Percentiles rank a stretch among this genome's conserved stretches.
phyloP scores from a whole-genome alignment of 1,140 invertebrate genomes.

The Brachionus koreanus region DNA sequence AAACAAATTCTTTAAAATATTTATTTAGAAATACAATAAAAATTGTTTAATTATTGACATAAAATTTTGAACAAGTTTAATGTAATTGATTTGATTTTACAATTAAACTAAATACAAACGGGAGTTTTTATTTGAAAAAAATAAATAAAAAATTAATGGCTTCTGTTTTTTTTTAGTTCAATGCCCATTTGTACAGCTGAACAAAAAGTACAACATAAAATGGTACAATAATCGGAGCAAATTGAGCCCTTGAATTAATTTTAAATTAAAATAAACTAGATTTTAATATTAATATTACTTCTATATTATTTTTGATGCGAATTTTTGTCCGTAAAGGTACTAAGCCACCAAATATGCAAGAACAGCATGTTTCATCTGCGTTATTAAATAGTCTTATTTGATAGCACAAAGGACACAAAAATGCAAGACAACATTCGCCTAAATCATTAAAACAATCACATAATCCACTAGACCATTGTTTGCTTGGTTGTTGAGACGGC shows the following conservation, averaged over 20 bases:
- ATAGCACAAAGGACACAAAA: constrained; percentile 36
- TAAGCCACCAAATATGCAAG: constrained; percentile 7
- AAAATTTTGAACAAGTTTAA: too few relatives aligned
- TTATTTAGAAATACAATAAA: too few relatives aligned
- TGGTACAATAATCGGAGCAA: neutral
- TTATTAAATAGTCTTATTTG: constrained; percentile 22
- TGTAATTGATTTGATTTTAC: too few relatives aligned
- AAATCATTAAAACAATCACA: constrained; percentile 23
- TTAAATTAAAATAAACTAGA: neutral
- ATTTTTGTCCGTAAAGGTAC: constrained; percentile 34
- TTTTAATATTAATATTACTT: neutral
- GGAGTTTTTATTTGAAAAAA: too few relatives aligned
- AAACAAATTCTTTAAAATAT: too few relatives aligned
- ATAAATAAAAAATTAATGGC: too few relatives aligned
- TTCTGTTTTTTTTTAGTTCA: constrained; percentile 11
- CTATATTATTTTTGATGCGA: neutral
- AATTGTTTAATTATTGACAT: too few relatives aligned
- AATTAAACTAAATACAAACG: too few relatives aligned
- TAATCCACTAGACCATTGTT: neutral
- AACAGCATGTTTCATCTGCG: constrained; percentile 15
- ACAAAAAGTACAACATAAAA: constrained; percentile 14
- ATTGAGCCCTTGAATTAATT: constrained; percentile 29
- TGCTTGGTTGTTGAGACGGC: neutral
- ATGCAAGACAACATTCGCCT: constrained; percentile 38
- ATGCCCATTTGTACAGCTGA: constrained; percentile 12